Evolutionary conservation across 2,888 invertebrate species (phyloP).

Genomic region (Chromoteleia sp.): DNA sequence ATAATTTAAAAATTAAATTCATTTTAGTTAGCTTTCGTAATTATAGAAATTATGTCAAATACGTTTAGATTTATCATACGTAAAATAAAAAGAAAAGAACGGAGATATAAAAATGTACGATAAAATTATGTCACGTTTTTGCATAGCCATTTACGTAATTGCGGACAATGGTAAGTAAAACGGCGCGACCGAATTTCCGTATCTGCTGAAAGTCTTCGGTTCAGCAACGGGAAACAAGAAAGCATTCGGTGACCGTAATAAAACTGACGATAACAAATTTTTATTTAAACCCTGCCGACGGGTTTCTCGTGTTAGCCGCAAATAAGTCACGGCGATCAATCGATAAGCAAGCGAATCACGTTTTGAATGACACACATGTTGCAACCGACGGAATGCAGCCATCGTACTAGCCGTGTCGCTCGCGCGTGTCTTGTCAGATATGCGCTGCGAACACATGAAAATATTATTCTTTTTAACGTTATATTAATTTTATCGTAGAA

Average conservation of each 20-base stretch:
- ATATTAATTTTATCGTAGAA: slow-evolving; percentile 59
- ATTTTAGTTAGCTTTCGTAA: too few relatives aligned
- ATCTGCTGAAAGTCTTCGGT: slow-evolving; percentile 56
- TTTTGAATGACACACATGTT: slow-evolving; percentile 84
- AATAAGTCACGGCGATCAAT: slow-evolving; percentile 78
- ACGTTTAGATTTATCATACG: too few relatives aligned
- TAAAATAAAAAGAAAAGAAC: not conserved
- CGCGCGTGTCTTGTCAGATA: slow-evolving; percentile 71
- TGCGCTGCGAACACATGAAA: slow-evolving; percentile 61
- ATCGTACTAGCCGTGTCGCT: slow-evolving; percentile 66
- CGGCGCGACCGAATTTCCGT: slow-evolving; percentile 55
- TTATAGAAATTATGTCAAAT: too few relatives aligned
- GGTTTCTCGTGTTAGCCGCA: slow-evolving; percentile 74
- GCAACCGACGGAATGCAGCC: slow-evolving; percentile 81
- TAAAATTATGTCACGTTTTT: not conserved
- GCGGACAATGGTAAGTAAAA: slow-evolving; percentile 20
- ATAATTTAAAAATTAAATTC: too few relatives aligned
- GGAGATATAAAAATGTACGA: not conserved
- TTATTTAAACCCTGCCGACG: slow-evolving; percentile 67
- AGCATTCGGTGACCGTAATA: slow-evolving; percentile 68
- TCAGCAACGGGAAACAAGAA: slow-evolving; percentile 60
- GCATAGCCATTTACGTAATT: slow-evolving; percentile 14
- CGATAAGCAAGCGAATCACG: slow-evolving; percentile 81
- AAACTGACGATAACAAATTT: slow-evolving; percentile 69
- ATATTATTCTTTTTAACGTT: slow-evolving; percentile 45